These are phyloP conservation scores for Cloeon dipterum DNA, from an alignment of 2,888 invertebrate genomes.

Conservation along the genomic window DNA sequence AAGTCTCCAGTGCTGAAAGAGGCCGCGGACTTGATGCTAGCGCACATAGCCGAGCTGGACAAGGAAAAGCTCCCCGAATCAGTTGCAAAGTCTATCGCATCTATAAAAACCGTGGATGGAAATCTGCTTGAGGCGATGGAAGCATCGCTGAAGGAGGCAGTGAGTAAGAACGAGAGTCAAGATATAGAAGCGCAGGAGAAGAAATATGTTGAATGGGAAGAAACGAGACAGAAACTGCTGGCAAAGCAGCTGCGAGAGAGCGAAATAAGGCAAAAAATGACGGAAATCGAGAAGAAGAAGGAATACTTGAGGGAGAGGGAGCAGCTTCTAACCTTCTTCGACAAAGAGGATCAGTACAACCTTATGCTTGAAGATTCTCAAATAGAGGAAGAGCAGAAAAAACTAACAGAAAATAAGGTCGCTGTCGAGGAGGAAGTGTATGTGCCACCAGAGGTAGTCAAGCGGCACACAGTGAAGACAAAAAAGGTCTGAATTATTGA, in stretches of 20 bases:
- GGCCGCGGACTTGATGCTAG: too few species aligned
- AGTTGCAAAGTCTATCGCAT: too few species aligned
- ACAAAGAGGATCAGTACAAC: too few species aligned
- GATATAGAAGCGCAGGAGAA: slow-evolving; percentile 32
- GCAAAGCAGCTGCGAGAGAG: slow-evolving; percentile 31
- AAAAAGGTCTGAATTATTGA: too few species aligned
- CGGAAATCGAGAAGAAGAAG: slow-evolving; percentile 33
- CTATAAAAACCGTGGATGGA: too few species aligned
- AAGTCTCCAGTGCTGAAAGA: not conserved
- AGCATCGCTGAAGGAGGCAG: slow-evolving; percentile 11
- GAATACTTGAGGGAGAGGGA: slow-evolving; percentile 33
- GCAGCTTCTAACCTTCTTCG: slow-evolving; percentile 41
- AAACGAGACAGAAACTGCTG: slow-evolving; percentile 28
- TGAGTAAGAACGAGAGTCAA: slow-evolving; percentile 26
- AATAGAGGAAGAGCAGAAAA: slow-evolving; percentile 47
- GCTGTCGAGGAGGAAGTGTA: slow-evolving; percentile 33
- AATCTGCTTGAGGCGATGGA: slow-evolving; percentile 6
- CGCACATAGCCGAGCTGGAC: too few species aligned
- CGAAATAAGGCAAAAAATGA: slow-evolving; percentile 20
- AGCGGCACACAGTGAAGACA: too few species aligned
- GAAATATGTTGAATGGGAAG: slow-evolving; percentile 33
- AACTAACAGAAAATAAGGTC: slow-evolving; percentile 32
- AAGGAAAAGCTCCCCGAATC: too few species aligned
- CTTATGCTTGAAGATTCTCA: too few species aligned
- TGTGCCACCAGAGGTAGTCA: slow-evolving; percentile 46